A percentile compares a stretch with the other conserved stretches of the same genome.
These are phyloP conservation scores for Neomonachus schauinslandi DNA, from an alignment of 2,113 vertebrate genomes.

Conservation along the genomic window DNA sequence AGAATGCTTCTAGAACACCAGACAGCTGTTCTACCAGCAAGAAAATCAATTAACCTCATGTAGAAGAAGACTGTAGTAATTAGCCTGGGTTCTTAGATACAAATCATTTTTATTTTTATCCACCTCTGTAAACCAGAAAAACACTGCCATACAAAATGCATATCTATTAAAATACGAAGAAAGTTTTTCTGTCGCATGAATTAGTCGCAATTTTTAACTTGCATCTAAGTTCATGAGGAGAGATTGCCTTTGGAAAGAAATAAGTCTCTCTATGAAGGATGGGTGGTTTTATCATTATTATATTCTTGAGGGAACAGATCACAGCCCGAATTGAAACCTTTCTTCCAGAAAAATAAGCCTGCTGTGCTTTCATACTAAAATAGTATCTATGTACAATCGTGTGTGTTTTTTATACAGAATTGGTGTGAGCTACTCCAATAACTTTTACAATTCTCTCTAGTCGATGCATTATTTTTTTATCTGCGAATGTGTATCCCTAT, in stretches of 20 bases:
- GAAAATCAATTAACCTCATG: conserved; percentile 23
- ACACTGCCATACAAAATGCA: neutral
- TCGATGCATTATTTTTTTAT: neutral
- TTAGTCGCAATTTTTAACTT: conserved; percentile 40
- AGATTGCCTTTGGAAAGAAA: neutral
- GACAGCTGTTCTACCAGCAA: neutral
- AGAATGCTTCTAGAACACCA: neutral
- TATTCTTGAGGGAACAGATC: neutral
- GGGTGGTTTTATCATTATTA: neutral
- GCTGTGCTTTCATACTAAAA: neutral
- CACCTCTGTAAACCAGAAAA: neutral
- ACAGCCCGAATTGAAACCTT: neutral
- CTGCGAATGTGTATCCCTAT: neutral
- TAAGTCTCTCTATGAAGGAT: neutral
- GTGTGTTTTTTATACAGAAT: neutral
- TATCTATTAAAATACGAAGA: neutral
- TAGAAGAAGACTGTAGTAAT: conserved; percentile 42
- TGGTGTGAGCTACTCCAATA: neutral
- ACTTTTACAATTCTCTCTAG: neutral
- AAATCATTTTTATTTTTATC: conserved; percentile 44
- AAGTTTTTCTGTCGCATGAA: neutral
- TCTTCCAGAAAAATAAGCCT: neutral
- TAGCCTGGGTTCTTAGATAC: neutral
- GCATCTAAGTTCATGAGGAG: neutral
- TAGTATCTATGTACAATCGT: neutral